These are phyloP conservation scores for Tokudaia tokunoshimensis DNA, from an alignment of 2,797 vertebrate genomes.

Conservation along the genomic window DNA sequence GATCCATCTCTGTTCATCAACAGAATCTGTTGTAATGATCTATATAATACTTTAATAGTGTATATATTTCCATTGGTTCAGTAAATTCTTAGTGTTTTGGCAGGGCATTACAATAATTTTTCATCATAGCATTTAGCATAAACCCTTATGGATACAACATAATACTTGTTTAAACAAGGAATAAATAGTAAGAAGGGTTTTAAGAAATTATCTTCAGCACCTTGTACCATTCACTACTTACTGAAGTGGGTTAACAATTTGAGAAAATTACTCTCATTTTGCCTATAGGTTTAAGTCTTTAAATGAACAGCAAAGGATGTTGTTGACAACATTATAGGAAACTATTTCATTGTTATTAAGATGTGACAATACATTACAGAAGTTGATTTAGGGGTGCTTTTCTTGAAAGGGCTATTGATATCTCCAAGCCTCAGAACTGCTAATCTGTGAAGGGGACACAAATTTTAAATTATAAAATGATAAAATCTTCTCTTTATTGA, in stretches of 20 bases:
- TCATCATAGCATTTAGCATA: neutral
- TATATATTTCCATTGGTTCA: neutral
- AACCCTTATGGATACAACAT: neutral
- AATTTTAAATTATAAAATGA: neutral
- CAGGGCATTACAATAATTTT: neutral
- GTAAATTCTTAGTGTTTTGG: neutral
- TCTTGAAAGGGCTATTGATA: neutral
- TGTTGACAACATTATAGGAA: neutral
- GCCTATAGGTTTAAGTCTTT: neutral
- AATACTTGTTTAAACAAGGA: neutral
- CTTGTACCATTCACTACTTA: neutral
- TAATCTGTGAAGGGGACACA: conserved; percentile 53
- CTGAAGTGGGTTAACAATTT: neutral
- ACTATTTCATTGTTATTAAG: conserved; percentile 18
- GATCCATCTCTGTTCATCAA: neutral
- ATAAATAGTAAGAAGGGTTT: neutral
- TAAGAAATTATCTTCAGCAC: neutral
- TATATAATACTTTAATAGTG: neutral
- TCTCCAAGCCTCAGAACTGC: neutral
- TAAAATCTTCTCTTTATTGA: neutral
- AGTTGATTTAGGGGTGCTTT: conserved; percentile 35
- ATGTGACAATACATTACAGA: neutral
- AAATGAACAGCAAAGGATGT: conserved; percentile 32
- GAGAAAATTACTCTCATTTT: conserved; percentile 2
- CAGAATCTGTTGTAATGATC: fast-evolving